Evolutionary conservation across 2,888 invertebrate species (phyloP), one percentile per base, ranked within the genome.

Genomic region (Caenorhabditis wallacei): DNA sequence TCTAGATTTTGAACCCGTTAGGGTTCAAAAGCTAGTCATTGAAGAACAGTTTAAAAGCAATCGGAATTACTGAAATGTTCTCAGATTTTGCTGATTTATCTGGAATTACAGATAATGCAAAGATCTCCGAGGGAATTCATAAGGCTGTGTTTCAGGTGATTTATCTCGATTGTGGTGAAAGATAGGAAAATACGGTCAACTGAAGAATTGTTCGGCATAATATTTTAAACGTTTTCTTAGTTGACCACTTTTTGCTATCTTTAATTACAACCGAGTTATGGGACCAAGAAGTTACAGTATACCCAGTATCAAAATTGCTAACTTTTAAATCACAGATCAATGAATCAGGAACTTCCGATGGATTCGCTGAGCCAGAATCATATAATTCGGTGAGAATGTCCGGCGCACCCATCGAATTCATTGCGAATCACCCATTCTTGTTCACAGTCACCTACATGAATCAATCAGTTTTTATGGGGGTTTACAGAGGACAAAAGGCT

Each of bases 61-160:
- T 84, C 5, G 84, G 84, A 18, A 72, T 84, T 40, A 54, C 57
- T 16, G 26, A 80, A 10, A 56, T 82, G 11, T 84, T 84, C 57
- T 35, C 64, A 7, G 72, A 71, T 8, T 24, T n/a, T 0, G 80
- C 84, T 1, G 82, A 82, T 43, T 37, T 84, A 7, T 66, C 66
- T 1, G 80, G 80, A 35, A 75, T 84, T 20, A 54, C 82, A 3
- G n/a, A 72, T 13, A 53, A 56, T 16, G 61, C 90, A n/a, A 59
- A 80, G 11, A 85, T 91, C 24, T 84, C 84, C 13, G 85, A 90
- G 10, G 89, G 86, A 53, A 48, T 71, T 11, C 90, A 90, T 54
- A 89, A 90, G 63, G 88, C 89, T 0, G 78, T 87, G 20, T 18
- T 48, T 13, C 18, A 48, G 46, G 43, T 43, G 13, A 11, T 5